Percentiles rank a stretch among this genome's conserved stretches.
Evolutionary conservation across 2,888 invertebrate genomes (phyloP).

Genomic region (Uloborus plumipes): DNA sequence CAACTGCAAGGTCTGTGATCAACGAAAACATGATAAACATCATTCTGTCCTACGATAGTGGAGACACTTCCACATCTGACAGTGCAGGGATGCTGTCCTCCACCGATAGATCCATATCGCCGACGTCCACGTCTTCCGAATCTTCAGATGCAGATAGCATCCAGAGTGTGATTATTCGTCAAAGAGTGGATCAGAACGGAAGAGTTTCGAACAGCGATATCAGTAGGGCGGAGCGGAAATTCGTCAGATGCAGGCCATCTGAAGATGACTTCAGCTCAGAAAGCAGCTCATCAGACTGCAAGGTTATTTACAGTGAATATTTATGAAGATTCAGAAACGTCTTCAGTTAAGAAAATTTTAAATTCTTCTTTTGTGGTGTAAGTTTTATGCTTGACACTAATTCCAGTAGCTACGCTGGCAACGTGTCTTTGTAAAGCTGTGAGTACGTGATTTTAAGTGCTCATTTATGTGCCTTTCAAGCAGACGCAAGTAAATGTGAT

Average conservation of each 20-base stretch:
- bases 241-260: conserved; percentile 22
- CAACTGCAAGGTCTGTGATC: not conserved
- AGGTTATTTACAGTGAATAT: conserved; percentile 38
- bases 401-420: too few relatives aligned
- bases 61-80: not conserved
- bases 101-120: conserved; percentile 12
- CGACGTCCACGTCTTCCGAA: conserved; percentile 21
- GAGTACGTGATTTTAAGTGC: too few relatives aligned
- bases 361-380: too few relatives aligned
- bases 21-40: conserved; percentile 46
- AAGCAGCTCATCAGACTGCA: conserved; percentile 10
- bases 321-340: conserved; percentile 7
- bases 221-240: conserved; percentile 28
- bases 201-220: conserved; percentile 43
- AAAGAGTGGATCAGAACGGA: conserved; percentile 39
- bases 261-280: conserved; percentile 18
- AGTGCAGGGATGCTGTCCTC: conserved; percentile 6
- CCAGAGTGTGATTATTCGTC: conserved; percentile 49
- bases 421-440: too few relatives aligned
- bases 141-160: conserved; percentile 42
- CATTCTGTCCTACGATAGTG: conserved; percentile 37
- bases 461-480: too few relatives aligned
- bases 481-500: too few relatives aligned
- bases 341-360: too few relatives aligned
- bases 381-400: too few relatives aligned